Percentiles rank a stretch among this genome's conserved stretches.
Conservation (phyloP, 2,797 vertebrate species). For the Esox lucius region DNA sequence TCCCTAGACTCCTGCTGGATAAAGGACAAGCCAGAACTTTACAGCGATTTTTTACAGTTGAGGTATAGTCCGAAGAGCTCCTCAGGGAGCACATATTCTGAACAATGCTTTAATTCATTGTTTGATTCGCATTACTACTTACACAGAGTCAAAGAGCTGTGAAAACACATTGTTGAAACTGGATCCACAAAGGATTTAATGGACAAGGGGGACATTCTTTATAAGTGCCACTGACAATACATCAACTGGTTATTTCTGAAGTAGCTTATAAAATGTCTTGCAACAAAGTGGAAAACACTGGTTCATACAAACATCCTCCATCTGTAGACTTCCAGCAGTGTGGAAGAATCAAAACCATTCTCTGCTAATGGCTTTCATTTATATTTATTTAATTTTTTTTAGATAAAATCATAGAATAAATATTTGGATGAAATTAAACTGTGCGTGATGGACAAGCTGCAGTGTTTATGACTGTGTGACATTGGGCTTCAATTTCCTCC, state of each 20-base stretch:
- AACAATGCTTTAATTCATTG: conserved; percentile 19
- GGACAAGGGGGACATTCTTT: not conserved
- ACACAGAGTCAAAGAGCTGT: conserved; percentile 9
- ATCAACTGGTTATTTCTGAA: conserved; percentile 4
- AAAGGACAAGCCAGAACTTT: conserved; percentile 14
- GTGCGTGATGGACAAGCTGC: conserved; percentile 14
- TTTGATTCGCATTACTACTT: conserved; percentile 16
- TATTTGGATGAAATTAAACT: conserved; percentile 6
- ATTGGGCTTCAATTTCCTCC: conserved; percentile 17
- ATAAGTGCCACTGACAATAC: not conserved
- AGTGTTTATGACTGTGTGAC: conserved; percentile 29
- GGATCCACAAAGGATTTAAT: conserved; percentile 1
- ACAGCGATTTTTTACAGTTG: conserved; percentile 36
- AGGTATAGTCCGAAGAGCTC: conserved; percentile 39
- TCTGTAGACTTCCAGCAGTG: conserved; percentile 41
- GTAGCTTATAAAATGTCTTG: not conserved
- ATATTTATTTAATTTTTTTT: conserved; percentile 8
- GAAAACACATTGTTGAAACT: conserved; percentile 13
- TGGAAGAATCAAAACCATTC: conserved; percentile 4
- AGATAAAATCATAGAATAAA: conserved; percentile 23
- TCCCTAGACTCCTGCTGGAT: conserved; percentile 8
- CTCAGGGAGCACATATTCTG: conserved; percentile 42
- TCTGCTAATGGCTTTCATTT: not conserved
- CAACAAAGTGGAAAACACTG: conserved; percentile 5
- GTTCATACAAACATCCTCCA: conserved; percentile 27